Conservation (phyloP, 2,113 vertebrate species). For the Pyxicephalus adspersus region DNA sequence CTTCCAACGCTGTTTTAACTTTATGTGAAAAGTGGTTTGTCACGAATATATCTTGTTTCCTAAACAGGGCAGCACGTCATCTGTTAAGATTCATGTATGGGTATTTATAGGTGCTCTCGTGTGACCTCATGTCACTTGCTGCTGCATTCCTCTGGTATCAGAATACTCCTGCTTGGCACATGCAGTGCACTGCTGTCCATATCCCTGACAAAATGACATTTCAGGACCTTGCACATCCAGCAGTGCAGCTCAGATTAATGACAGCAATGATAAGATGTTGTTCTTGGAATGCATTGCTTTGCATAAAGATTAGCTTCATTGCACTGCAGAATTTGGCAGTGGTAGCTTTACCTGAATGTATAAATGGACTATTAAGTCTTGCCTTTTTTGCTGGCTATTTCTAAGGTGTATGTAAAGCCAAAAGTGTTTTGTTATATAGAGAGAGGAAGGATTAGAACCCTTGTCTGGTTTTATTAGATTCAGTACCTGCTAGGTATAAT, state of each 20-base stretch:
- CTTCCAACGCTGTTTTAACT: not conserved
- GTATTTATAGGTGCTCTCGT: slow-evolving; percentile 51
- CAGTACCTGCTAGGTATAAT: too few relatives aligned
- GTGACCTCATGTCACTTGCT: slow-evolving; percentile 51
- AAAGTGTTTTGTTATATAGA: too few relatives aligned
- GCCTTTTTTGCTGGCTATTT: not conserved
- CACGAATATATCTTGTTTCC: not conserved
- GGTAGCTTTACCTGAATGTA: not conserved
- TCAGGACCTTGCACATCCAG: not conserved
- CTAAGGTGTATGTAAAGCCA: too few relatives aligned
- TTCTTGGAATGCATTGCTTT: slow-evolving; percentile 4
- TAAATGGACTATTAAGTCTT: not conserved
- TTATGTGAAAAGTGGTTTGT: not conserved
- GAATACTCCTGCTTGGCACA: slow-evolving; percentile 50
- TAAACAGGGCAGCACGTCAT: slow-evolving; percentile 17
- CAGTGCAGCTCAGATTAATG: slow-evolving; percentile 21
- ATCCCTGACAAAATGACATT: slow-evolving; percentile 34
- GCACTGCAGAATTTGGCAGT: not conserved
- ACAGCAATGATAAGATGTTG: not conserved
- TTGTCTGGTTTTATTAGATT: too few relatives aligned
- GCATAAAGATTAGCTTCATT: slow-evolving; percentile 22
- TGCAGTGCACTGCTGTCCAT: slow-evolving; percentile 39
- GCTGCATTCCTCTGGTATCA: slow-evolving; percentile 48
- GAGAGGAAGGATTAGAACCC: too few relatives aligned
- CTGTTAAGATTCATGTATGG: slow-evolving; percentile 33